Percentiles rank a stretch among this genome's conserved stretches.
These are phyloP conservation scores for Otis tarda DNA, from an alignment of 2,113 vertebrate species.

Conservation along the genomic window DNA sequence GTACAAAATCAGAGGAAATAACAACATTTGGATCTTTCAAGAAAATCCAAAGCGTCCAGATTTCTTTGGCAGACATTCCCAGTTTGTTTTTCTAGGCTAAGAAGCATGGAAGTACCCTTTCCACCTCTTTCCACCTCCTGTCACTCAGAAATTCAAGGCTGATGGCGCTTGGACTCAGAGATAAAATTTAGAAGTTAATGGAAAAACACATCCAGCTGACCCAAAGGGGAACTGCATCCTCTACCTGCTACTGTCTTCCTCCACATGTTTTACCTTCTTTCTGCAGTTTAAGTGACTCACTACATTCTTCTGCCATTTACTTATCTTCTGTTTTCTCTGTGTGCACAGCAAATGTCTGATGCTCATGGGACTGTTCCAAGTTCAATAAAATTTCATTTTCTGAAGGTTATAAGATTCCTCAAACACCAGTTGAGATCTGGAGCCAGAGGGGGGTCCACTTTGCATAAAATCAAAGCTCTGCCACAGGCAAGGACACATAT, in stretches of 20 bases:
- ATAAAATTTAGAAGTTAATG: neutral
- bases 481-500: neutral
- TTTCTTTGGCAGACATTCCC: constrained; percentile 39
- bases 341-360: constrained; percentile 16
- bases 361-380: neutral
- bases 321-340: constrained; percentile 35
- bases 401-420: constrained; percentile 41
- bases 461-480: neutral
- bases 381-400: constrained; percentile 56
- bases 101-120: neutral
- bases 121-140: neutral
- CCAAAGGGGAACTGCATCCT: neutral
- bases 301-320: constrained; percentile 29
- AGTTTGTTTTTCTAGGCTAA: constrained; percentile 36
- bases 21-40: constrained; percentile 30
- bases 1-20: constrained; percentile 32
- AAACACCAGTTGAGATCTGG: constrained; percentile 3
- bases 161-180: neutral
- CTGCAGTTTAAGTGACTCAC: constrained; percentile 24
- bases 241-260: neutral
- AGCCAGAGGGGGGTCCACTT: neutral
- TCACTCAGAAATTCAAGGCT: neutral
- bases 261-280: neutral
- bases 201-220: neutral
- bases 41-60: constrained; percentile 12